Evolutionary conservation across 1,140 invertebrate species (phyloP).

Genomic region (Eriocheir sinensis): DNA sequence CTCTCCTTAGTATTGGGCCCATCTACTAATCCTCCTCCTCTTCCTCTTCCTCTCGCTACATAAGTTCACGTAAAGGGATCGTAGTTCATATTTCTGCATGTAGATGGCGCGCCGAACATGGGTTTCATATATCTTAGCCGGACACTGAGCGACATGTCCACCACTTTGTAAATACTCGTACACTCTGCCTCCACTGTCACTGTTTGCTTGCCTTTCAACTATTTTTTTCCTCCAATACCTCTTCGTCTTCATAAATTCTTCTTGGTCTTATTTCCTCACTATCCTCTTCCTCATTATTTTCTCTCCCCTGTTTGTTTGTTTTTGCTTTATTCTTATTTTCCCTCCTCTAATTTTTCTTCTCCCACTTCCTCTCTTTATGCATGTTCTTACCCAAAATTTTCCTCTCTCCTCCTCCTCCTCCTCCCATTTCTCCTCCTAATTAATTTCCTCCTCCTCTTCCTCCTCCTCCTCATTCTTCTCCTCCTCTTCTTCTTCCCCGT

Average conservation of each 20-base stretch:
- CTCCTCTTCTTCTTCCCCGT: neutral
- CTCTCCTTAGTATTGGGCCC: neutral
- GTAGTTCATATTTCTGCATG: neutral
- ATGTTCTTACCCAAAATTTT: neutral
- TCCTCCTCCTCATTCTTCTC: neutral
- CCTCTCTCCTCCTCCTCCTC: conserved; percentile 16
- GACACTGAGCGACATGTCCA: neutral
- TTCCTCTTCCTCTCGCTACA: neutral
- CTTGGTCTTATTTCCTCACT: neutral
- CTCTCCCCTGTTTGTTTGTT: neutral
- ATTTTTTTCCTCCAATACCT: neutral
- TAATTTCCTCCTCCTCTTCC: neutral
- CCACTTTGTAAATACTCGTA: too few species aligned
- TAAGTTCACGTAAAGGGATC: neutral
- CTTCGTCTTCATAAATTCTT: neutral
- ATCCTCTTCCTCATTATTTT: neutral
- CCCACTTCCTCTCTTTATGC: neutral
- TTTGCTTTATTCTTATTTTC: neutral
- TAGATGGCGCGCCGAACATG: neutral
- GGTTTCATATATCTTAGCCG: too few species aligned
- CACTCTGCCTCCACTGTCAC: too few species aligned
- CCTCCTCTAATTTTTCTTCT: neutral
- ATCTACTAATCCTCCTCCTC: neutral
- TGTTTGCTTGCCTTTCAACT: too few species aligned
- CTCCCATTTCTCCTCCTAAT: neutral